Evolutionary conservation across 2,113 vertebrate species (phyloP), one percentile per base, ranked within the genome.

Genomic region (Mesocricetus auratus): DNA sequence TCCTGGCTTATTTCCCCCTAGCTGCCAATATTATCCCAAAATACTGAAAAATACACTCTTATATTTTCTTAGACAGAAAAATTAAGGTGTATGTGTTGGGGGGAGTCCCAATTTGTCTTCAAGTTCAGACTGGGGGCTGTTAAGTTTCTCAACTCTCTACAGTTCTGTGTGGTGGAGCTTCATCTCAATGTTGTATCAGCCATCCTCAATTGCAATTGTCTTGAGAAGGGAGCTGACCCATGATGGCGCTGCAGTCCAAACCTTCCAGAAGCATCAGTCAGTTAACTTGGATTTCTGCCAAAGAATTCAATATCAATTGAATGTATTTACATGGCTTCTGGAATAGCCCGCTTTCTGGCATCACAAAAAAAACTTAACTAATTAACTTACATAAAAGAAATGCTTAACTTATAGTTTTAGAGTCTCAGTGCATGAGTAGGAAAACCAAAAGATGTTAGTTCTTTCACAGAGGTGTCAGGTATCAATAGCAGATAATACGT

Each of bases 1-100:
- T 7, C 26, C 45, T 81, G 33, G 12, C 60, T 92, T 92, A 45
- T 85, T 95, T 95, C 42, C 47, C n/a, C 9, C 24, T 85, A 39
- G 15, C 47, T 89, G 39, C 47, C 19, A 62, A 3, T 83, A 62
- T 64, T 79, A 60, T 74, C 6, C 66, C 21, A n/a, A 42, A 90
- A 24, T 56, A 17, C 58, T 45, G 21, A 45, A 36, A 56, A 79
- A 24, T 78, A 6, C 42, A 50, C 26, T 62, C 3, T 36, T 21
- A 86, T 53, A 50, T 86, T 77, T 7, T 91, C 9, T 13, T 62
- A 78, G 45, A 86, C 42, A 86, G 53, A 92, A 15, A 15, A 83
- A 47, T 74, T 19, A 92, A 73, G 91, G 31, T 31, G 31, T 33
- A 12, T 66, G 29, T 66, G 29, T 66, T 3, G 26, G 64, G 39